Percentiles rank a stretch among this genome's conserved stretches.
These are phyloP conservation scores for Ctenopoma kingsleyae DNA, from an alignment of 2,797 vertebrate species.

Conservation along the genomic window DNA sequence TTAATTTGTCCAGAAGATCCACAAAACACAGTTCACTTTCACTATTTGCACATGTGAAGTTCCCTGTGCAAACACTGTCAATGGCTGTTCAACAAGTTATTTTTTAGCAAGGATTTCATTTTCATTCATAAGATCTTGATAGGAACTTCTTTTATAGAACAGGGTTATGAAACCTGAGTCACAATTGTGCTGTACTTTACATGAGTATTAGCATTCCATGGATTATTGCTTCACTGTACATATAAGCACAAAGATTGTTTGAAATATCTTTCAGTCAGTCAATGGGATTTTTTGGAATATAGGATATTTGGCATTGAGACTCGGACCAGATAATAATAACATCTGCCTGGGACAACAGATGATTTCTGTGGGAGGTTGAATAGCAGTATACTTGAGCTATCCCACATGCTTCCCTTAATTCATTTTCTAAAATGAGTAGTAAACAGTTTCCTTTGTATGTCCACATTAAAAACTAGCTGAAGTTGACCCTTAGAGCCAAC, in stretches of 20 bases:
- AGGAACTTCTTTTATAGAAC: neutral
- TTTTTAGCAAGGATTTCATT: too few species aligned
- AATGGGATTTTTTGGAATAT: too few species aligned
- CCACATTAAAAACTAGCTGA: conserved; percentile 15
- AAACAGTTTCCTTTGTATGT: conserved; percentile 12
- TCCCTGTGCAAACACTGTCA: neutral
- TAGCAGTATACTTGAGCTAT: too few species aligned
- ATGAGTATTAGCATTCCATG: neutral
- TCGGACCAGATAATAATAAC: too few species aligned
- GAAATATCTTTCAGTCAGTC: neutral
- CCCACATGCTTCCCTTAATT: too few species aligned
- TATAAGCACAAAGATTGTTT: neutral
- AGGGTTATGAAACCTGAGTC: neutral
- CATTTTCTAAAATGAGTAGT: conserved; percentile 17
- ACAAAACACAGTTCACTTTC: neutral
- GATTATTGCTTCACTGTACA: neutral
- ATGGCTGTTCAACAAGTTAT: neutral
- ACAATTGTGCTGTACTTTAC: neutral
- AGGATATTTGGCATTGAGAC: too few species aligned
- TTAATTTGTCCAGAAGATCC: neutral
- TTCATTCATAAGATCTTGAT: too few species aligned
- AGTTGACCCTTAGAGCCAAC: conserved; percentile 9
- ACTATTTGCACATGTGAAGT: neutral
- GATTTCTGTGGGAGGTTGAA: neutral
- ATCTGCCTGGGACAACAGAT: neutral